phyloP scores from a whole-genome alignment of 2,113 vertebrate species.

The Pteropus alecto region DNA sequence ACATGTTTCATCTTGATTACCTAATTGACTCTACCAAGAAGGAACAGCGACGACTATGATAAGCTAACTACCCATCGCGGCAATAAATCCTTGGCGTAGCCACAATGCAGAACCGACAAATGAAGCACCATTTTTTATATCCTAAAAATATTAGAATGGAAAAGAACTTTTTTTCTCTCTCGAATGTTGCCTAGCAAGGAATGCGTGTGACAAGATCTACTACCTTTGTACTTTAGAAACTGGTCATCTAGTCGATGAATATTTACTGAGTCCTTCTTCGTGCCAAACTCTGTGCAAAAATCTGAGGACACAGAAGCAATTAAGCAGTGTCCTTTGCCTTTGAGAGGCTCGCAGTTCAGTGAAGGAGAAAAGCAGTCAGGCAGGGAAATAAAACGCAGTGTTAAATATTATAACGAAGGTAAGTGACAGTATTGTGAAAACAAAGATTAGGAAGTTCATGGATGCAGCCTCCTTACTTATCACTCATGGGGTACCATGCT shows the following conservation, averaged over 20 bases:
- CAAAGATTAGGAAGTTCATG: background rate
- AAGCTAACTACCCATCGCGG: background rate
- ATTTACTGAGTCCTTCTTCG: background rate
- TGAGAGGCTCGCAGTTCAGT: background rate
- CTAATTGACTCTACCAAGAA: conserved; percentile 7
- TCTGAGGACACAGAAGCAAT: background rate
- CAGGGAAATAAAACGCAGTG: background rate
- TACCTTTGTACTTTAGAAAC: background rate
- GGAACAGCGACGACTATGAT: background rate
- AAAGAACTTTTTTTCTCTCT: background rate
- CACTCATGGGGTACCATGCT: fast-evolving
- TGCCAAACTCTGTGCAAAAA: background rate
- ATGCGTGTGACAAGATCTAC: background rate
- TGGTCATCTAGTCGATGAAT: background rate
- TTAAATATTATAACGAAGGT: background rate
- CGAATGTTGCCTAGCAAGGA: background rate
- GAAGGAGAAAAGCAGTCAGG: background rate
- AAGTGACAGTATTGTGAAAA: background rate
- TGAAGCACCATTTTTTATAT: background rate
- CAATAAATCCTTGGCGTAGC: background rate
- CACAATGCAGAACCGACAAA: background rate
- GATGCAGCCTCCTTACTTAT: background rate
- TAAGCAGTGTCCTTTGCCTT: background rate
- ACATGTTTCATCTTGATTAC: conserved; percentile 24
- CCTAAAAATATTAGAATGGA: background rate